Percentiles rank a stretch among this genome's conserved stretches.
phyloP scores from a whole-genome alignment of 1,140 invertebrate genomes.

The Eumaeus atala region DNA sequence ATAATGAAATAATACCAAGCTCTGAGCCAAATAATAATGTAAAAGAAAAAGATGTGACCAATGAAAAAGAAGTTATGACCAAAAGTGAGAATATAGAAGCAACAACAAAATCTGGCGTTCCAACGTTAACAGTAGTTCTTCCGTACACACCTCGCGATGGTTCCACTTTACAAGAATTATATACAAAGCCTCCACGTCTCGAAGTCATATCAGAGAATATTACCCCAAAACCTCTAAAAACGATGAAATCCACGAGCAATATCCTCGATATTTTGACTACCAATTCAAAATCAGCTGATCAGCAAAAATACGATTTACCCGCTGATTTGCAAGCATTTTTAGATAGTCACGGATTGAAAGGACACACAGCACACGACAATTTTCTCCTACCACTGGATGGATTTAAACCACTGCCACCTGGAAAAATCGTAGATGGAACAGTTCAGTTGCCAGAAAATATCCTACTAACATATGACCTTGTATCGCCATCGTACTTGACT shows the following conservation, averaged over 20 bases:
- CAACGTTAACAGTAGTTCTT: constrained; percentile 53
- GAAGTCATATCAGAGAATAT: constrained; percentile 56
- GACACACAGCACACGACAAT: constrained; percentile 50
- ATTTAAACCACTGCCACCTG: constrained; percentile 59
- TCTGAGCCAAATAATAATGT: constrained; percentile 21
- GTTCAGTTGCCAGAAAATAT: constrained; percentile 63
- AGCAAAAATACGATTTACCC: constrained; percentile 45
- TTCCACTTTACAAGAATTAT: constrained; percentile 61
- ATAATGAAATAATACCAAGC: constrained; percentile 41
- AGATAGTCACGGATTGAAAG: constrained; percentile 53
- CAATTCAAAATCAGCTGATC: constrained; percentile 32
- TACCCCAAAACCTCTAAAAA: constrained; percentile 50
- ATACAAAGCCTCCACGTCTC: constrained; percentile 54
- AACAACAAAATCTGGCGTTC: constrained; percentile 44
- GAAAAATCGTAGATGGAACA: constrained; percentile 52
- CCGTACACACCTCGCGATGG: constrained; percentile 64
- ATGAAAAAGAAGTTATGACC: constrained; percentile 17
- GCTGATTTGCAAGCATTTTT: constrained; percentile 58
- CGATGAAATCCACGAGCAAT: constrained; percentile 28
- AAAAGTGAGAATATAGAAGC: constrained; percentile 30
- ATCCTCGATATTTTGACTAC: constrained; percentile 33
- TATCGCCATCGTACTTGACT: constrained; percentile 41
- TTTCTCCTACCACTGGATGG: constrained; percentile 59
- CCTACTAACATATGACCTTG: constrained; percentile 55
- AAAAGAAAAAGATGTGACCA: constrained; percentile 21